Evolutionary conservation across 2,113 vertebrate species (phyloP), one percentile per base, ranked within the genome.

Genomic region (Electrona antarctica): DNA sequence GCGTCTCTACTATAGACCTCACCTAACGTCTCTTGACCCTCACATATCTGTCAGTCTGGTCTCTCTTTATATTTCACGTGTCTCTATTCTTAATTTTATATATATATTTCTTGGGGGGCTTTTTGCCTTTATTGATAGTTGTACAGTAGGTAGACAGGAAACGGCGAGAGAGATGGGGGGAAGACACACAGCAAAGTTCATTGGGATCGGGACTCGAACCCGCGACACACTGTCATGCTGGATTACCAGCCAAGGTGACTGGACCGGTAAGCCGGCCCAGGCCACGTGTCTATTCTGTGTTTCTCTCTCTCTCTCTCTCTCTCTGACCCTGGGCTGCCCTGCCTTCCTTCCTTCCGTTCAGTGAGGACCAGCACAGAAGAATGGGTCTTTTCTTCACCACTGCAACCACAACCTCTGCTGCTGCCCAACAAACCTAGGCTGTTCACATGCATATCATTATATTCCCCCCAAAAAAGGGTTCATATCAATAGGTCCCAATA

Each of bases 321-420:
- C 69, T 77, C 55, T 7, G 14, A 58, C 55, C 50, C 7, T 46
- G 55, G 69, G 76, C 84, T 46, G 57, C 78, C 21, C 85, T 69
- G 75, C 67, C 70, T 58, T 14, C 75, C 79, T 85, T 86, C 86
- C 87, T 87, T 77, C 11, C 54, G 12, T 80, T 76, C 63, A 60
- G 33, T 69, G 50, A 54, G 7, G 14, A 69, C 46, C 6, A 21
- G 29, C 3, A 3, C 49, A 77, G 64, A 88, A 88, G 87, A 90
- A 91, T 82, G 64, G 74, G 4, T 1, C 64, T 84, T 88, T 90
- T 89, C 81, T 88, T 82, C 84, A 12, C 76, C 56, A 74, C 74
- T 74, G 79, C 61, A 49, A 15, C 60, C 45, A 76, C 58, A 84
- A 74, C 79, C 56, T 75, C 71, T 72, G 70, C 67, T 33, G 63